Conservation (phyloP, 2,888 invertebrate species). For the Mythimna albipuncta region DNA sequence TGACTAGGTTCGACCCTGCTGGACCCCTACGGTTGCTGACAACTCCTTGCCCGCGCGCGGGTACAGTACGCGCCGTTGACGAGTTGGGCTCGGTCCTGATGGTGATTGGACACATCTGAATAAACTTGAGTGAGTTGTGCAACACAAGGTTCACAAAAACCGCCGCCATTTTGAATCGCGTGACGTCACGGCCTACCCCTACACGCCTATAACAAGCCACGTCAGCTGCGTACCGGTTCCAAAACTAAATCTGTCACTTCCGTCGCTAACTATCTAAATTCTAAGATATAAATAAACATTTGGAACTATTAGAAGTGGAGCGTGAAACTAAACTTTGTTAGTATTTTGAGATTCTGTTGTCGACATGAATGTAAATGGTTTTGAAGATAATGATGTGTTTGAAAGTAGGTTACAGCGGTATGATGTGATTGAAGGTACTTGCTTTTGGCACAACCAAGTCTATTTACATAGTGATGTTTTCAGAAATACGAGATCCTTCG, state of each 20-base stretch:
- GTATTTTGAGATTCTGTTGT: constrained; percentile 30
- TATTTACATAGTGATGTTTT: neutral
- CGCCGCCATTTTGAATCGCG: neutral
- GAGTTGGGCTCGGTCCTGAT: too few relatives aligned
- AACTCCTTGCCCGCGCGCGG: too few relatives aligned
- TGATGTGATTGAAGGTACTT: neutral
- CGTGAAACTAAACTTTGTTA: constrained; percentile 43
- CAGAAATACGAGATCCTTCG: too few relatives aligned
- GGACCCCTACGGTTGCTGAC: too few relatives aligned
- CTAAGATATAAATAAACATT: constrained; percentile 58
- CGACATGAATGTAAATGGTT: constrained; percentile 43
- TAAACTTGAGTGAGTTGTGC: neutral
- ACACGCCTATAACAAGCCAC: constrained; percentile 34
- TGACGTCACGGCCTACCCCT: constrained; percentile 59
- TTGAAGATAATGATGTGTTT: constrained; percentile 11
- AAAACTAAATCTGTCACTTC: constrained; percentile 60
- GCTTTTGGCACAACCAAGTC: neutral
- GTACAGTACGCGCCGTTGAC: too few relatives aligned
- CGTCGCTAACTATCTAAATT: constrained; percentile 62
- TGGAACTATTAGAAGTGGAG: constrained; percentile 49
- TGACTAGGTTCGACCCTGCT: too few relatives aligned
- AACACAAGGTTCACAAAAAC: neutral
- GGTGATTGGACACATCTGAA: too few relatives aligned
- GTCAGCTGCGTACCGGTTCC: constrained; percentile 62
- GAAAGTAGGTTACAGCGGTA: neutral